These are phyloP conservation scores for Yponomeuta cagnagella DNA, from an alignment of 2,888 invertebrate species.

Conservation along the genomic window DNA sequence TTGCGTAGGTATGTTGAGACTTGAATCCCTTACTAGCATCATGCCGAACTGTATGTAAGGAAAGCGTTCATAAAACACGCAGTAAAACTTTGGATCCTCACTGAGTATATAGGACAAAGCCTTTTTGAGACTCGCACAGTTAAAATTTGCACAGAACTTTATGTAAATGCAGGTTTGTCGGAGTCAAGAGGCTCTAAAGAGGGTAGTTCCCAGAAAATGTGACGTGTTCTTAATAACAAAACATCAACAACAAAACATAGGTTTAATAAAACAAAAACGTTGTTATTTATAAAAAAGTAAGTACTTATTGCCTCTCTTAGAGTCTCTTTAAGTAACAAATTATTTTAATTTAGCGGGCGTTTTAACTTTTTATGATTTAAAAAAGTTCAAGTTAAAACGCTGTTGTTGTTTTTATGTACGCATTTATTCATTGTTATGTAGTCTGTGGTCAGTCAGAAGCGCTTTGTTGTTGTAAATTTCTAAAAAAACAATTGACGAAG, in stretches of 20 bases:
- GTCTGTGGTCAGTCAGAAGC: too few relatives aligned
- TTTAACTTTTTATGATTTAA: too few relatives aligned
- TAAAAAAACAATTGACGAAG: too few relatives aligned
- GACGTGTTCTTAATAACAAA: not conserved
- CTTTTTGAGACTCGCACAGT: not conserved
- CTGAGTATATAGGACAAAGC: not conserved
- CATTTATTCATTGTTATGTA: too few relatives aligned
- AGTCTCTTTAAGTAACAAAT: too few relatives aligned
- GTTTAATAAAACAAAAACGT: not conserved
- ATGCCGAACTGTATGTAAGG: not conserved
- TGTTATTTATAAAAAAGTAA: too few relatives aligned
- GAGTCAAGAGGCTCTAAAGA: not conserved
- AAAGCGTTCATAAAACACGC: not conserved
- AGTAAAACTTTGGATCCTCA: not conserved
- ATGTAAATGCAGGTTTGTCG: not conserved
- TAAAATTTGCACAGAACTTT: constrained; percentile 2
- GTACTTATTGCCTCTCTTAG: too few relatives aligned
- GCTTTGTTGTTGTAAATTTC: too few relatives aligned
- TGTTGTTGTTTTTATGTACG: too few relatives aligned
- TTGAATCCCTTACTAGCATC: not conserved
- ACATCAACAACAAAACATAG: not conserved
- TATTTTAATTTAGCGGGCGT: too few relatives aligned
- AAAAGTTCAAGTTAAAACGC: too few relatives aligned
- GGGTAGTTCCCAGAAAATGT: not conserved
- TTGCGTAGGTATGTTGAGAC: not conserved